These are phyloP conservation scores for Drosophila serrata DNA, from an alignment of 1,140 invertebrate genomes.

Conservation along the genomic window DNA sequence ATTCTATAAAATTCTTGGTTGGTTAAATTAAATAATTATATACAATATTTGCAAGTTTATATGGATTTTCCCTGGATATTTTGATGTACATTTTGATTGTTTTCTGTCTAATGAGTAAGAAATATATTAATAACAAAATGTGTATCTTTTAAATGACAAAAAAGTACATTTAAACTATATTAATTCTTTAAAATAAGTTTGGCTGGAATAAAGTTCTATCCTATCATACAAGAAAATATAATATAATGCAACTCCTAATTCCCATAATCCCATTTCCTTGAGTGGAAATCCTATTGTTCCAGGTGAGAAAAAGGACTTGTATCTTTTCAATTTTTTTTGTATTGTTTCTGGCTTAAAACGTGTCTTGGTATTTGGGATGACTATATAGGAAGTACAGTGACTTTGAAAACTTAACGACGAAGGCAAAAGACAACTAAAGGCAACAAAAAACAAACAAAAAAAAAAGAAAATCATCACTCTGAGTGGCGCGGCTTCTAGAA, in stretches of 20 bases:
- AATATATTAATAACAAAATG: neutral
- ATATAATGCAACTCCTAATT: neutral
- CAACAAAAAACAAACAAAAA: slow-evolving; percentile 4
- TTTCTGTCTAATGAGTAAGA: neutral
- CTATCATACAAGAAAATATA: neutral
- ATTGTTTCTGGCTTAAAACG: slow-evolving; percentile 1
- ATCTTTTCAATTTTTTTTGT: neutral
- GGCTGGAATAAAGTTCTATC: too few species aligned
- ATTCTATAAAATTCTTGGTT: neutral
- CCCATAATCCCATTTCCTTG: neutral
- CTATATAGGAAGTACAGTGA: slow-evolving; percentile 10
- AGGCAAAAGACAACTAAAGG: slow-evolving; percentile 14
- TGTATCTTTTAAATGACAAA: neutral
- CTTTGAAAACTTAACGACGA: slow-evolving; percentile 29
- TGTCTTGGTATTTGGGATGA: neutral
- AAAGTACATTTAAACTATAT: neutral
- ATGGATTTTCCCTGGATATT: neutral
- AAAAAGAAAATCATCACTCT: slow-evolving; percentile 18
- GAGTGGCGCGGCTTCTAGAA: slow-evolving; percentile 39
- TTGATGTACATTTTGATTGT: neutral
- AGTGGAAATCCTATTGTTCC: slow-evolving; percentile 1
- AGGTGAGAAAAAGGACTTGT: neutral
- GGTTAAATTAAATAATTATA: neutral
- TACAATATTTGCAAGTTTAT: neutral
- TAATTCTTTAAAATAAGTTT: neutral